Evolutionary conservation across 2,797 vertebrate species (phyloP), one percentile per base, ranked within the genome.

Genomic region (Pampus argenteus): DNA sequence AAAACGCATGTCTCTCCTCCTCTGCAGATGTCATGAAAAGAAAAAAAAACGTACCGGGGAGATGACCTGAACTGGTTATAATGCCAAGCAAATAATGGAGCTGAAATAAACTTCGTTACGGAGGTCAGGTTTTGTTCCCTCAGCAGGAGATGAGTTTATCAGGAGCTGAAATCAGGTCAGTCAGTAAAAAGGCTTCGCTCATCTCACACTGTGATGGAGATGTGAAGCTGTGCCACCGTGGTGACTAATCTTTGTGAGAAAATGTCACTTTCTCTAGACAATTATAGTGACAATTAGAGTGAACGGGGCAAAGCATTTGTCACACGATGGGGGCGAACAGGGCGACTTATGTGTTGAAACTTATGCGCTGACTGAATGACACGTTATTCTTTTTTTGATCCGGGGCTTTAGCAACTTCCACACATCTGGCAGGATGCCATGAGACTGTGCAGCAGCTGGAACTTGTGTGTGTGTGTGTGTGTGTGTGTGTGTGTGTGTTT

Each of bases 401-500:
- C 20, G 17, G 9, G 57, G 23, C 47, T 63, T 26, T n/a, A 22
- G 40, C 11, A 54, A 55, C 55, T 76, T 78, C 3, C 17, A 52
- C 60, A 62, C 34, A 76, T 38, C 61, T 81, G 76, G 73, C 58
- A 14, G 51, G 26, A 34, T 34, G 61, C 76, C 71, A 42, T 38
- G 10, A 66, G 63, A 67, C 23, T 26, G 29, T 49, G 44, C 63
- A 70, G 55, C 52, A 66, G 69, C 38, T 71, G 70, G 9, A 61
- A 14, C 22, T 9, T 10, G n/a, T 44, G 52, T 68, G 50, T 60
- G 63, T 85, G 49, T 82, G 56, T 59, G 54, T 75, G n/a, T n/a
- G n/a, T n/a, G n/a, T n/a, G n/a, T 44, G 52, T 68, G 50, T 60
- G 63, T 85, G 49, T 82, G 56, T 59, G 54, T 75, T 77, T 84